A percentile compares a stretch with the other conserved stretches of the same genome.
These are phyloP conservation scores for Anolis apletophallus DNA, from an alignment of 2,797 vertebrate genomes.

Conservation along the genomic window DNA sequence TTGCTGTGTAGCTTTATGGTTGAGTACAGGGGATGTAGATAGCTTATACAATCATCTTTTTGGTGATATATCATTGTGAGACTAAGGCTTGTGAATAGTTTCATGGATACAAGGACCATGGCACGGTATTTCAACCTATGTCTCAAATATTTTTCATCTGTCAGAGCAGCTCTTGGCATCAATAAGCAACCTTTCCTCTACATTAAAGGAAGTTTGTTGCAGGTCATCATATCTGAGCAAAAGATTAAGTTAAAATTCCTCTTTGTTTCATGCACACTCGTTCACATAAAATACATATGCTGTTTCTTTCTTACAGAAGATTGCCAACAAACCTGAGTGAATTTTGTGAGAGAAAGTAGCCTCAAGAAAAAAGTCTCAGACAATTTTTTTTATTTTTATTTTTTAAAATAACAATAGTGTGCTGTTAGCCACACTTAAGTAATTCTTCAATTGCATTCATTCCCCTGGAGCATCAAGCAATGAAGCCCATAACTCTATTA, in stretches of 20 bases:
- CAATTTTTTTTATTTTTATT: neutral
- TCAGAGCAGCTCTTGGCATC: neutral
- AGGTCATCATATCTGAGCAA: neutral
- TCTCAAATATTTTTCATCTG: neutral
- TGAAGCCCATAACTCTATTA: conserved; percentile 18
- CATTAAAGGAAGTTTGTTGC: no score
- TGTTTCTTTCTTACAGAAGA: neutral
- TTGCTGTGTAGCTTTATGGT: no score
- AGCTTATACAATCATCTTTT: no score
- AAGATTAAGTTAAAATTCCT: neutral
- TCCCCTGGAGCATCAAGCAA: conserved; percentile 23
- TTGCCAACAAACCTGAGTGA: neutral
- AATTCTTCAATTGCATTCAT: conserved; percentile 5
- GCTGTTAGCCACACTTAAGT: conserved; percentile 25
- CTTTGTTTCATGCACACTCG: no score
- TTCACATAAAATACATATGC: neutral
- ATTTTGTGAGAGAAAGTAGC: neutral
- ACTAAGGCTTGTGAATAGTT: no score
- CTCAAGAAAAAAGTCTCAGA: neutral
- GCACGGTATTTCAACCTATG: no score
- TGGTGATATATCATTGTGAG: no score
- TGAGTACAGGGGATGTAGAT: no score
- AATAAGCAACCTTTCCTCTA: no score
- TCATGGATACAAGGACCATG: no score
- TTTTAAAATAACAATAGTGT: conserved; percentile 8